Percentiles rank a stretch among this genome's conserved stretches.
These are phyloP conservation scores for Chamaea fasciata DNA, from an alignment of 2,113 vertebrate genomes.

Conservation along the genomic window DNA sequence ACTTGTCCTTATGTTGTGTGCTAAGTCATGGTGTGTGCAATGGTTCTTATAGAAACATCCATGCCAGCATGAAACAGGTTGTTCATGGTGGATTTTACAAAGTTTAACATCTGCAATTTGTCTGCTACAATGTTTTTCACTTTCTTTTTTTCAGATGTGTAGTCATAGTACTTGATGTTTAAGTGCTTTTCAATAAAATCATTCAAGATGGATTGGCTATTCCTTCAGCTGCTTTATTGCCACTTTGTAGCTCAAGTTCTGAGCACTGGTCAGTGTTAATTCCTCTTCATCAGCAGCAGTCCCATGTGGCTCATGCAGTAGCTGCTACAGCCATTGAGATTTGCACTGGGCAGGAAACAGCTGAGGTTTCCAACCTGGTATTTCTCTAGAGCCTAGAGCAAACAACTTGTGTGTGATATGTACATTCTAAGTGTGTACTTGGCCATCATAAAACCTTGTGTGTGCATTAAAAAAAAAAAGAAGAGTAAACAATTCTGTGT, in stretches of 20 bases:
- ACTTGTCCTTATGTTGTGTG: not conserved
- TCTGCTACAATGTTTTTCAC: not conserved
- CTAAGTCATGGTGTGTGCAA: not conserved
- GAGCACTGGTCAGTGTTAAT: not conserved
- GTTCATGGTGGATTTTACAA: not conserved
- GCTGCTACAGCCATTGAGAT: not conserved
- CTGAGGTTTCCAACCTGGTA: not conserved
- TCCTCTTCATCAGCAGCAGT: not conserved
- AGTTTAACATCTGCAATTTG: not conserved
- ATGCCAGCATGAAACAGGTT: not conserved
- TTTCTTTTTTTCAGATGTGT: not conserved
- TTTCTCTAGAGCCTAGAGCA: not conserved
- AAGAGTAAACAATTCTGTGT: not conserved
- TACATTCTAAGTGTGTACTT: not conserved
- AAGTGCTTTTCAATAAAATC: not conserved
- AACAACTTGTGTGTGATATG: not conserved
- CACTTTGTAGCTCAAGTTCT: not conserved
- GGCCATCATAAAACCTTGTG: not conserved
- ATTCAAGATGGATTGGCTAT: not conserved
- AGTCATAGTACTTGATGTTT: not conserved
- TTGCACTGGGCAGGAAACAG: not conserved
- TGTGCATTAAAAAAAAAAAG: not conserved
- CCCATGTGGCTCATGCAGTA: not conserved
- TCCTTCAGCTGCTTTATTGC: not conserved
- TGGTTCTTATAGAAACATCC: not conserved